Evolutionary conservation across 2,113 vertebrate species (phyloP).

Genomic region (Chloroceryle aenea): DNA sequence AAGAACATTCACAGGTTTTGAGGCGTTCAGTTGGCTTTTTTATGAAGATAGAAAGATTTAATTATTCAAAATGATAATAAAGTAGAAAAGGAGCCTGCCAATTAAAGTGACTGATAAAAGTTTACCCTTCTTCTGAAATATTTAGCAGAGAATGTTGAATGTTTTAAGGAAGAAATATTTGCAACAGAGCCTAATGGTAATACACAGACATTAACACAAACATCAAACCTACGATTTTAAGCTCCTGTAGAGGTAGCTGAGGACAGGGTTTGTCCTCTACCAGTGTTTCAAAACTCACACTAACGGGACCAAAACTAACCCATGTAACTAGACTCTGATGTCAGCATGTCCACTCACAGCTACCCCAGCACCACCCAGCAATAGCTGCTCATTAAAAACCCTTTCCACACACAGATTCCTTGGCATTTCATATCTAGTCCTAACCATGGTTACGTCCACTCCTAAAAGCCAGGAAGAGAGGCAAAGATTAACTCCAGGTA

Average conservation of each 20-base stretch:
- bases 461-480: background rate
- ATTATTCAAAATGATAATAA: background rate
- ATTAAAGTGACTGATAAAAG: slow-evolving; percentile 17
- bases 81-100: slow-evolving; percentile 12
- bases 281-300: background rate
- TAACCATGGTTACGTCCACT: background rate
- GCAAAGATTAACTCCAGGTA: background rate
- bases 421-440: background rate
- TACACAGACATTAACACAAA: background rate
- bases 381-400: background rate
- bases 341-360: fast-evolving
- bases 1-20: background rate
- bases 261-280: background rate
- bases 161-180: slow-evolving; percentile 6
- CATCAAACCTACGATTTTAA: background rate
- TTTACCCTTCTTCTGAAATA: slow-evolving; percentile 15
- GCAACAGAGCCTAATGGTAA: background rate
- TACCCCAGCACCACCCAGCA: background rate
- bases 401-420: background rate
- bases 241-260: background rate
- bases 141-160: slow-evolving; percentile 13
- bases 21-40: background rate
- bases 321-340: fast-evolving
- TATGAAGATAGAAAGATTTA: background rate
- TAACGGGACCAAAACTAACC: background rate